Evolutionary conservation across 2,797 vertebrate species (phyloP), one percentile per base, ranked within the genome.

Genomic region (Gila robusta): DNA sequence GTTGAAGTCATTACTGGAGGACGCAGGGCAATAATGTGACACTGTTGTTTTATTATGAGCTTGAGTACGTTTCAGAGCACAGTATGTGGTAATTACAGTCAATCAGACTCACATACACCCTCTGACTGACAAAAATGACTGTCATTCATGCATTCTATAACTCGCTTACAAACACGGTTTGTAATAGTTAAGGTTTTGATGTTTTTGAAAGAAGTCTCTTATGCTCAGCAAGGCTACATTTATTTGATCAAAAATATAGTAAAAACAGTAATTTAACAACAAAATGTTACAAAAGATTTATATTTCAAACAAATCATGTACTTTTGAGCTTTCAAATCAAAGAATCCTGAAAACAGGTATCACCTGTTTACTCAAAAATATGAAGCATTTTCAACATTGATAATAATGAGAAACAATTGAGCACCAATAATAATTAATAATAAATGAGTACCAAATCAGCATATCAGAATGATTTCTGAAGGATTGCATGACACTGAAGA

Each of bases 1-100:
- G 66, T 70, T 77, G n/a, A 41, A 72, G 83, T 71, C 39, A 77
- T 78, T 85, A 85, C 44, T 78, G 71, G 72, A 67, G 49, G 67
- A 71, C n/a, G 19, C 6, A 41, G 32, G 83, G n/a, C 32, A 77
- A 77, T 82, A 82, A 88, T 81, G 39, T 62, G 52, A 81, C 62
- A 78, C 49, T 88, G 77, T 81, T 74, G 41, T 52, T 76, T 71
- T 77, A 49, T 77, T 71, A 70, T 35, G 64, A 71, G 28, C 64
- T 44, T 5, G 49, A 81, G 52, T 49, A 74, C 0, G 26, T 64
- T 62, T 56, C 71, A 59, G 72, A 82, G n/a, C 26, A 2, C 73
- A 87, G 26, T 37, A 35, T 49, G 37, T 26, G 28, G 64, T 37
- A 54, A 79, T 79, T 49, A 87, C 76, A 39, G 52, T 39, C 74